Base-by-base conservation (phyloP, 2,797 vertebrate genomes). In the Fratercula arctica region DNA sequence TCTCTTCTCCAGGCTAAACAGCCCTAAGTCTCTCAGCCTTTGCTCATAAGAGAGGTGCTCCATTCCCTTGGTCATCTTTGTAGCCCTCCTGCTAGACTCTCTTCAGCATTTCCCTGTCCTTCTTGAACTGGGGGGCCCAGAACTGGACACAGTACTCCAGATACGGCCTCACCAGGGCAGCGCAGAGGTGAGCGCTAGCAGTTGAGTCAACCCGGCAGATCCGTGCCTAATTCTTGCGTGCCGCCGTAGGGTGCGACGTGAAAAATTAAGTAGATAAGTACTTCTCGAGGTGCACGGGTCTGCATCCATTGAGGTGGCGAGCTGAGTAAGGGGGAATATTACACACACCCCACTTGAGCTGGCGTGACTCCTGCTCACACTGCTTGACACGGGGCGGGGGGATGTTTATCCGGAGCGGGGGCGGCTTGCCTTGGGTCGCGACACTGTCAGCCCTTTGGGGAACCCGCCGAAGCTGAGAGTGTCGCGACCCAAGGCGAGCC, bases 251-350 rank as follows among this genome's bases (percentile, higher is more conserved):
- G 31, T 0, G 8, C 2, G 19, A 19, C 19, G 45, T 9, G 23
- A 48, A 60, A 77, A 29, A 19, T 11, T 0, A 13, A 57, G 24
- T 0, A 2, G 8, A 7, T 18, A 7, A 53, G 39, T 33, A 20
- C 50, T 45, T 23, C 46, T 21, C 17, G 25, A 9, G 3, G 26
- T 1, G 6, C 11, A 3, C 4, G 11, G 57, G 31, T 15, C 21
- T 10, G 3, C 46, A 8, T 2, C 57, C 2, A 2, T 4, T 0
- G 35, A 2, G 43, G 17, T 2, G 43, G 11, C 11, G 5, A 15
- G 51, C 8, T 6, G 21, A 23, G 6, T 2, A 3, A 5, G 3
- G 25, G 23, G 29, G 45, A 1, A 1, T 12, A 2, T 3, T 2
- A 2, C 54, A 4, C 37, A 2, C 43, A 6, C 1, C 43, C 43